phyloP scores from a whole-genome alignment of 2,888 invertebrate genomes.

The Ptilodon capucinus region DNA sequence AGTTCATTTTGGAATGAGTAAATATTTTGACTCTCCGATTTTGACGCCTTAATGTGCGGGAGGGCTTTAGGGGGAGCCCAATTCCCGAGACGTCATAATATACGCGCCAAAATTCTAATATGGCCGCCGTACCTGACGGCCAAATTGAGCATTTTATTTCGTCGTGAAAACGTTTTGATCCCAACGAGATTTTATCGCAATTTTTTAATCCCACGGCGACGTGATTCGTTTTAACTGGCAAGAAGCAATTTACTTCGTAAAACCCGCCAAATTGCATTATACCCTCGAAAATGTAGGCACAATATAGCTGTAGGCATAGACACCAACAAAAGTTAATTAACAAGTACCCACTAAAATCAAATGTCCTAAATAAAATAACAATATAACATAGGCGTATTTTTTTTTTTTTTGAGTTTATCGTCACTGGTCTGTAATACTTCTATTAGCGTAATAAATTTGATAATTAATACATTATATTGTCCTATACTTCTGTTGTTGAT shows the following conservation, averaged over 20 bases:
- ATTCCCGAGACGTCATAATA: background rate
- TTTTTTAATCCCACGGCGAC: slow-evolving; percentile 64
- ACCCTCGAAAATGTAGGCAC: slow-evolving; percentile 38
- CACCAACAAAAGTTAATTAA: background rate
- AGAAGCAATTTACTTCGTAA: slow-evolving; percentile 61
- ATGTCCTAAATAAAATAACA: no score
- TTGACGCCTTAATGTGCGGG: no score
- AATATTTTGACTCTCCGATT: no score
- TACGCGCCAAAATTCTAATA: slow-evolving; percentile 26
- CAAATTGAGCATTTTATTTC: slow-evolving; percentile 49
- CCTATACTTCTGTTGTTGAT: background rate
- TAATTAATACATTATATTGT: background rate
- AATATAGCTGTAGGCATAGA: background rate
- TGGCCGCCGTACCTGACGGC: slow-evolving; percentile 26
- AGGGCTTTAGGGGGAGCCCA: no score
- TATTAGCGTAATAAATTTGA: no score
- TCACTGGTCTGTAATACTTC: no score
- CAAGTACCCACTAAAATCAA: background rate
- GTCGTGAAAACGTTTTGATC: slow-evolving; percentile 53
- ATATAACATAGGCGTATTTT: no score
- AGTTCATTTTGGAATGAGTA: no score
- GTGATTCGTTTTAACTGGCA: slow-evolving; percentile 67
- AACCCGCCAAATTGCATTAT: slow-evolving; percentile 60
- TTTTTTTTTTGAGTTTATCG: no score
- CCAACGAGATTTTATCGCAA: slow-evolving; percentile 57